These are phyloP conservation scores for Probosciger aterrimus DNA, from an alignment of 2,113 vertebrate species.

Conservation along the genomic window DNA sequence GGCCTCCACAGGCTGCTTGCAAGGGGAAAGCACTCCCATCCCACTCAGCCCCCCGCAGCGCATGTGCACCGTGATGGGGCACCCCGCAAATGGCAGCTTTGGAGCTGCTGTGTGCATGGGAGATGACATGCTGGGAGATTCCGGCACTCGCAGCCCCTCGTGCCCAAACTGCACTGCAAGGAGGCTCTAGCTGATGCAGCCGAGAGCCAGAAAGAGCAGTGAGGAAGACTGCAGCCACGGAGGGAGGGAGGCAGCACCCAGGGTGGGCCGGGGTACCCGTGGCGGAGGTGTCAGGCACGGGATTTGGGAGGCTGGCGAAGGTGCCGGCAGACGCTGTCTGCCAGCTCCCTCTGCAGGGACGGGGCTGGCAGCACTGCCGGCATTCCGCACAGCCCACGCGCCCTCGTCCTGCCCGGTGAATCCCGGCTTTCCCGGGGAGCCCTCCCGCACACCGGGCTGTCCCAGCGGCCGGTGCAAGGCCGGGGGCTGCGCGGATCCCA, in stretches of 20 bases:
- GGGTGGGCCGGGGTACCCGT: neutral
- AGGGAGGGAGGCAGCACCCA: neutral
- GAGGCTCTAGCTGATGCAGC: neutral
- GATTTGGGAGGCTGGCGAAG: neutral
- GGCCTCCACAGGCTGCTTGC: neutral
- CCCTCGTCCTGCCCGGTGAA: neutral
- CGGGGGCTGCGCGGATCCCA: neutral
- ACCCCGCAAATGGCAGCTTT: neutral
- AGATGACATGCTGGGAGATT: neutral
- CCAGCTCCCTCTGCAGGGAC: constrained; percentile 41
- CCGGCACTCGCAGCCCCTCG: neutral
- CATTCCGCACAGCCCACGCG: neutral
- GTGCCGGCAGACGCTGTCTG: neutral
- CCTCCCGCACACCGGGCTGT: neutral
- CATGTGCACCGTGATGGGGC: accelerated
- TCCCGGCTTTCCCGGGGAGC: neutral
- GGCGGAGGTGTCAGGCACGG: neutral
- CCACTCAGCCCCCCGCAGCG: neutral
- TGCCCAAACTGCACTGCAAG: neutral
- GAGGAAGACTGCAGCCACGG: neutral
- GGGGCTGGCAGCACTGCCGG: neutral
- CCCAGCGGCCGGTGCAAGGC: accelerated
- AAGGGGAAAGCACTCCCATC: accelerated
- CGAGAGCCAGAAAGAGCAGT: neutral
- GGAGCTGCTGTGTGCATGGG: accelerated